These are phyloP conservation scores for Gryon sp. DNA, from an alignment of 1,140 invertebrate genomes.

Conservation along the genomic window DNA sequence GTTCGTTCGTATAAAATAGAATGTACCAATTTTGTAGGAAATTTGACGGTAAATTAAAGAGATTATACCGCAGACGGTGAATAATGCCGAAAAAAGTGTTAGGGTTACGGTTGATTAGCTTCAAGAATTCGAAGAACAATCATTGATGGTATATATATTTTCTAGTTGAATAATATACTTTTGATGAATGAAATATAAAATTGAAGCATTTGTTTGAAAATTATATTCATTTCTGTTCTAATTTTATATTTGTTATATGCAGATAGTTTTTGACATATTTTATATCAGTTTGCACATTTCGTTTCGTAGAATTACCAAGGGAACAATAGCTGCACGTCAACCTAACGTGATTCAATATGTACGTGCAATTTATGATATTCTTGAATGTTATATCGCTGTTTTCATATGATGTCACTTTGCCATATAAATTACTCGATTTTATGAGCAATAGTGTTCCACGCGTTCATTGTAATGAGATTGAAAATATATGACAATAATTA, in stretches of 20 bases:
- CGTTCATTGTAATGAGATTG: conserved; percentile 54
- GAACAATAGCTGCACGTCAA: conserved; percentile 46
- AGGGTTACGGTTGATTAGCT: conserved; percentile 36
- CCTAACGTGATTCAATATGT: conserved; percentile 57
- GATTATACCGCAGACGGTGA: conserved; percentile 1
- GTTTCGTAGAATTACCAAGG: conserved; percentile 23
- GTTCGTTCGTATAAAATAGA: too few species aligned
- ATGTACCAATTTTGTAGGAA: too few species aligned
- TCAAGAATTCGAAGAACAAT: background rate
- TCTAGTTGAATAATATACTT: too few species aligned
- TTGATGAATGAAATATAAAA: conserved; percentile 11
- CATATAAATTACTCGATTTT: conserved; percentile 60
- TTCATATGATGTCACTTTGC: conserved; percentile 55
- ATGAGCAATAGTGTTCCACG: conserved; percentile 42
- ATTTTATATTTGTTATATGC: background rate
- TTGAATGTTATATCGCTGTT: conserved; percentile 48
- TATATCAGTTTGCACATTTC: conserved; percentile 25
- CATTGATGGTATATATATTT: conserved; percentile 17
- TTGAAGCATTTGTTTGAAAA: conserved; percentile 9
- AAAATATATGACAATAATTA: conserved; percentile 57
- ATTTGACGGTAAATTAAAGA: too few species aligned
- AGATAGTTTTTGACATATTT: conserved; percentile 15
- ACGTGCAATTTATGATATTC: conserved; percentile 50
- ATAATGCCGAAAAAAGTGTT: conserved; percentile 40
- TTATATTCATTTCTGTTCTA: conserved; percentile 7